A percentile compares a stretch with the other conserved stretches of the same genome.
phyloP scores from a whole-genome alignment of 2,888 invertebrate species.

The Drosophila ezoana region DNA sequence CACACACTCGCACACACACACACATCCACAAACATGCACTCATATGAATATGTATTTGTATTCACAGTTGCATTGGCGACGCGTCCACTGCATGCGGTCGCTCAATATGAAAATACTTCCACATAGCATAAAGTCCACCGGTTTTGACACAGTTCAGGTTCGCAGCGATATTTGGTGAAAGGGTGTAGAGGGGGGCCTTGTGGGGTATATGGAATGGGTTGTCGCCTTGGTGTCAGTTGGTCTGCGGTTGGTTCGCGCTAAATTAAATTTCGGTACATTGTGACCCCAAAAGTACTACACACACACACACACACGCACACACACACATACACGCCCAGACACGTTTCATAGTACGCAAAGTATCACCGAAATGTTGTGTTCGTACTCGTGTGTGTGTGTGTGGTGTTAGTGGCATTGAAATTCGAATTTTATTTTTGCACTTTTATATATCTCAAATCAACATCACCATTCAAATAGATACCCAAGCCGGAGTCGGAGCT shows the following conservation, averaged over 20 bases:
- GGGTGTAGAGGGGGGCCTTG: neutral
- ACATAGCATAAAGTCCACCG: constrained; percentile 40
- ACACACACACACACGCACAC: constrained; percentile 28
- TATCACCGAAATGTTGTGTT: constrained; percentile 17
- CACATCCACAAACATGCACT: constrained; percentile 9
- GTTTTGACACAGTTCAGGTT: constrained; percentile 41
- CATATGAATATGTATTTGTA: constrained; percentile 8
- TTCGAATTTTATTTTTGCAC: constrained; percentile 45
- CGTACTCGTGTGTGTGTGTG: neutral
- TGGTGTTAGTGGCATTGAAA: constrained; percentile 13
- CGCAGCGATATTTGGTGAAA: constrained; percentile 11
- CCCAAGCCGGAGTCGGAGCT: constrained; percentile 61
- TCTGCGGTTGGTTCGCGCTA: constrained; percentile 76
- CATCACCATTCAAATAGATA: constrained; percentile 59
- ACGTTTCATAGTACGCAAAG: constrained; percentile 28
- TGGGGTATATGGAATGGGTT: constrained; percentile 12
- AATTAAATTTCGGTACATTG: constrained; percentile 71
- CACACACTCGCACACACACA: constrained; percentile 2
- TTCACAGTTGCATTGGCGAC: constrained; percentile 35
- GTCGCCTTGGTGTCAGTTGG: constrained; percentile 68
- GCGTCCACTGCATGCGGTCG: constrained; percentile 68
- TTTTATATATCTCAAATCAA: constrained; percentile 63
- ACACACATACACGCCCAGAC: constrained; percentile 23
- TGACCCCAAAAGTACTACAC: constrained; percentile 52
- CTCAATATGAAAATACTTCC: constrained; percentile 66